Conservation (phyloP, 1,140 invertebrate species). For the Parapsyche elsis region DNA sequence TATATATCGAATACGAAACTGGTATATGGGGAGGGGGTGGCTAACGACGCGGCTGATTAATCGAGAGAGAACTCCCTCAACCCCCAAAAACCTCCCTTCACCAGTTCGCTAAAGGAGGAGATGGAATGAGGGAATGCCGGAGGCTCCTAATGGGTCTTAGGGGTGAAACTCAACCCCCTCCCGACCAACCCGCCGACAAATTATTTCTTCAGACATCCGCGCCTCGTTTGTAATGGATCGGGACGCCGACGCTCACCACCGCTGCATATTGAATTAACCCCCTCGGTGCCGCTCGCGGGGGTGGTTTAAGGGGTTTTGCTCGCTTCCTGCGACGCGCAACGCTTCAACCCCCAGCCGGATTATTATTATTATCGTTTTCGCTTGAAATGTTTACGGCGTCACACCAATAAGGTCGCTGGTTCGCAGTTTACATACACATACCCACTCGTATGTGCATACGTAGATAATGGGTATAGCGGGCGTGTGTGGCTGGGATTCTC, state of each 20-base stretch:
- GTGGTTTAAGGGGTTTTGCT: not conserved
- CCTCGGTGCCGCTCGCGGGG: not conserved
- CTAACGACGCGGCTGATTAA: constrained; percentile 60
- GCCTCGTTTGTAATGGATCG: constrained; percentile 41
- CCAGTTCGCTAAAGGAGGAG: constrained; percentile 7
- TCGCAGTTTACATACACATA: too few species aligned
- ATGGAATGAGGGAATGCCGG: constrained; percentile 58
- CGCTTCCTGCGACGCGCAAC: not conserved
- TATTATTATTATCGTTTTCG: too few species aligned
- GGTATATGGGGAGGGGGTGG: constrained; percentile 55
- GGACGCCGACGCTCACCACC: constrained; percentile 20
- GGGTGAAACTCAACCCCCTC: constrained; percentile 54
- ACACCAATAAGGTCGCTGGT: too few species aligned
- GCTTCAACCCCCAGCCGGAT: too few species aligned
- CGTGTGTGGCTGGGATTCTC: too few species aligned
- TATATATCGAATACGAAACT: constrained; percentile 41
- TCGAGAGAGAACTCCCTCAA: constrained; percentile 58
- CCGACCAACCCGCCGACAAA: constrained; percentile 57
- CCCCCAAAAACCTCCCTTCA: not conserved
- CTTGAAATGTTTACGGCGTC: too few species aligned
- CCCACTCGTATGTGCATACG: too few species aligned
- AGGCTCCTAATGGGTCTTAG: constrained; percentile 58
- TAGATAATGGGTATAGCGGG: too few species aligned
- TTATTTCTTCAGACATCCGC: constrained; percentile 47
- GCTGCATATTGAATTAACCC: constrained; percentile 41